phyloP scores from a whole-genome alignment of 2,888 invertebrate species.

The Drosophila trichaetosa region DNA sequence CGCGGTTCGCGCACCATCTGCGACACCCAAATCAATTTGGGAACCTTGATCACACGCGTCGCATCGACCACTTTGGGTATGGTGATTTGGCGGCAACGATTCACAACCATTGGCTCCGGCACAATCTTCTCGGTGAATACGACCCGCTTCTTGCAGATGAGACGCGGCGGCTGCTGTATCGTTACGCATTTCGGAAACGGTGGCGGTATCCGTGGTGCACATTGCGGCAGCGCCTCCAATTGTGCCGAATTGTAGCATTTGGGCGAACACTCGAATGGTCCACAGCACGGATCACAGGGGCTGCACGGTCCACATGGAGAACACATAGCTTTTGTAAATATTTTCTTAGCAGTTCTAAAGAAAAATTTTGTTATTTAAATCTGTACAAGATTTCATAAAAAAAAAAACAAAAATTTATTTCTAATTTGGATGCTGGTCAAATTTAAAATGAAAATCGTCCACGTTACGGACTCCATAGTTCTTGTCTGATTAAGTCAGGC shows the following conservation, averaged over 20 bases:
- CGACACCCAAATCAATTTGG: slow-evolving; percentile 32
- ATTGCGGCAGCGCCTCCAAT: slow-evolving; percentile 81
- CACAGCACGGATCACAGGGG: slow-evolving; percentile 29
- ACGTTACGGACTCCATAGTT: neutral
- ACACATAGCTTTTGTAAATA: slow-evolving; percentile 12
- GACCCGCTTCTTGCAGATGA: slow-evolving; percentile 35
- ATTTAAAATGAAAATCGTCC: slow-evolving; percentile 10
- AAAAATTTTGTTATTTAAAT: slow-evolving; percentile 16
- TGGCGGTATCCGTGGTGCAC: slow-evolving; percentile 79
- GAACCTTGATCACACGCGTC: slow-evolving; percentile 31
- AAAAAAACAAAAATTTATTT: slow-evolving; percentile 4
- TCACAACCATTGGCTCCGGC: slow-evolving; percentile 80
- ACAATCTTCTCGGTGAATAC: slow-evolving; percentile 81
- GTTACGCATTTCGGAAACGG: slow-evolving; percentile 59
- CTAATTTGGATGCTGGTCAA: slow-evolving; percentile 35
- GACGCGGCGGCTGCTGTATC: slow-evolving; percentile 28
- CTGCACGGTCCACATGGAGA: slow-evolving; percentile 31
- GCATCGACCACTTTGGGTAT: slow-evolving; percentile 78
- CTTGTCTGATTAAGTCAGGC: slow-evolving; percentile 9
- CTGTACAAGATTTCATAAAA: slow-evolving; percentile 1
- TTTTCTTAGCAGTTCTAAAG: neutral
- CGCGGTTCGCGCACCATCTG: slow-evolving; percentile 37
- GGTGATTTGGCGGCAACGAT: slow-evolving; percentile 80
- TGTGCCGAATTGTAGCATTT: slow-evolving; percentile 51
- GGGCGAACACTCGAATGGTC: slow-evolving; percentile 27